These are phyloP conservation scores for Xenopus laevis DNA, from an alignment of 2,113 vertebrate genomes.

Conservation along the genomic window DNA sequence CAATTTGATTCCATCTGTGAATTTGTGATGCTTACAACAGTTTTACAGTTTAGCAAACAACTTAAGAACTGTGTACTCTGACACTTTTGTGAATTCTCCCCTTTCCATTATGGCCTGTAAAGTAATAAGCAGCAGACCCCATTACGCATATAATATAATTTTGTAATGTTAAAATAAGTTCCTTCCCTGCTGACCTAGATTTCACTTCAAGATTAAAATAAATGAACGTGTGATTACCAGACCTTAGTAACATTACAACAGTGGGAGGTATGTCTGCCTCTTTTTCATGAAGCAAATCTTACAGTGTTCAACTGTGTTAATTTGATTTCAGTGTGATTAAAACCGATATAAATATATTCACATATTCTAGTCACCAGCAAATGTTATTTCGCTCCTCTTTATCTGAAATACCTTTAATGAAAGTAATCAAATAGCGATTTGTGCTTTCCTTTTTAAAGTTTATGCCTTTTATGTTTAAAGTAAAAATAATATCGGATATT, in stretches of 20 bases:
- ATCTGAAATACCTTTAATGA: neutral
- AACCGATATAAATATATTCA: constrained; percentile 24
- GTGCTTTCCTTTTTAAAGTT: too few species aligned
- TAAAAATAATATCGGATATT: too few species aligned
- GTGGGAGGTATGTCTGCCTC: constrained; percentile 15
- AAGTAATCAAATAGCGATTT: neutral
- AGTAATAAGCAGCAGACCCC: too few species aligned
- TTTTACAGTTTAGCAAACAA: too few species aligned
- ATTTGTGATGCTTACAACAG: too few species aligned
- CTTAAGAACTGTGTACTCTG: too few species aligned
- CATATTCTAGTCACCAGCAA: constrained; percentile 14
- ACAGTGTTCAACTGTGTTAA: constrained; percentile 34
- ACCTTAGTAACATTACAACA: constrained; percentile 32
- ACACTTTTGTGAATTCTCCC: too few species aligned
- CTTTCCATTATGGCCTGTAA: too few species aligned
- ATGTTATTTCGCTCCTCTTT: neutral
- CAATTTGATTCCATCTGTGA: too few species aligned
- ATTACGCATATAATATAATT: neutral
- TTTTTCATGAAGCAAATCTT: constrained; percentile 24
- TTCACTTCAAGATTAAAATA: constrained; percentile 39
- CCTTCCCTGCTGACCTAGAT: constrained; percentile 27
- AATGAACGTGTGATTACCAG: constrained; percentile 36
- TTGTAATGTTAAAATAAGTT: neutral
- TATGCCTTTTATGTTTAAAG: too few species aligned
- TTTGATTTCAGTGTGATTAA: constrained; percentile 30